Conservation (phyloP, 2,113 vertebrate genomes). For the Hepsetus odoe region DNA sequence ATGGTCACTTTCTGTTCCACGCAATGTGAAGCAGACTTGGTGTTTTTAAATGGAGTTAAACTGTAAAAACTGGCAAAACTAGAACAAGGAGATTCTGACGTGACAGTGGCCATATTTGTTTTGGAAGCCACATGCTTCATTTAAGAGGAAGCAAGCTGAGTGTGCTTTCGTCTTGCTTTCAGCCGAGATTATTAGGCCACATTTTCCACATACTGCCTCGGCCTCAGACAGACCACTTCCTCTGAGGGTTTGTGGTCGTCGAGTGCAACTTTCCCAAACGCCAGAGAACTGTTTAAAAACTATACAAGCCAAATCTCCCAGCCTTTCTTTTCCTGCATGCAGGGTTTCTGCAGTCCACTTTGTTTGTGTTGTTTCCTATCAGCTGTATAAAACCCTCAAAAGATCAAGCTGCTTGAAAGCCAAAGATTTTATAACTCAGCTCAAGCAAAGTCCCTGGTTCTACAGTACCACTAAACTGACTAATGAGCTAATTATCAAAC, state of each 20-base stretch:
- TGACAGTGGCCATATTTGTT: background rate
- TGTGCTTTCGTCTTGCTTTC: background rate
- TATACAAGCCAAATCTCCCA: background rate
- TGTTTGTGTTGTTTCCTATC: background rate
- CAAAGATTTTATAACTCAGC: background rate
- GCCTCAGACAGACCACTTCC: conserved; percentile 42
- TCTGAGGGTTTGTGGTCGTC: conserved; percentile 21
- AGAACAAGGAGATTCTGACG: background rate
- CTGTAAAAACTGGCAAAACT: background rate
- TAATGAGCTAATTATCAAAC: background rate
- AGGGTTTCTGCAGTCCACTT: background rate
- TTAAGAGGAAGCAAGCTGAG: background rate
- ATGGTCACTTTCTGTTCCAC: background rate
- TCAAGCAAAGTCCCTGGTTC: background rate
- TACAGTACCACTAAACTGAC: background rate
- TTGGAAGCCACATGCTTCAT: background rate
- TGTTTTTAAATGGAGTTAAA: too few species aligned
- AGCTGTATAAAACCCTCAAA: conserved; percentile 2
- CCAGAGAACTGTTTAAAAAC: conserved; percentile 9
- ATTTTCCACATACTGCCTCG: conserved; percentile 40
- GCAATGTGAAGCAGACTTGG: too few species aligned
- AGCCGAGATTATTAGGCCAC: conserved; percentile 32
- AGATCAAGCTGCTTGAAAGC: conserved; percentile 6
- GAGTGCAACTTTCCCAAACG: conserved; percentile 14
- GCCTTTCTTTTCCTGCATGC: background rate